Conservation (phyloP, 2,888 invertebrate species). For the Harpalus rubripes region DNA sequence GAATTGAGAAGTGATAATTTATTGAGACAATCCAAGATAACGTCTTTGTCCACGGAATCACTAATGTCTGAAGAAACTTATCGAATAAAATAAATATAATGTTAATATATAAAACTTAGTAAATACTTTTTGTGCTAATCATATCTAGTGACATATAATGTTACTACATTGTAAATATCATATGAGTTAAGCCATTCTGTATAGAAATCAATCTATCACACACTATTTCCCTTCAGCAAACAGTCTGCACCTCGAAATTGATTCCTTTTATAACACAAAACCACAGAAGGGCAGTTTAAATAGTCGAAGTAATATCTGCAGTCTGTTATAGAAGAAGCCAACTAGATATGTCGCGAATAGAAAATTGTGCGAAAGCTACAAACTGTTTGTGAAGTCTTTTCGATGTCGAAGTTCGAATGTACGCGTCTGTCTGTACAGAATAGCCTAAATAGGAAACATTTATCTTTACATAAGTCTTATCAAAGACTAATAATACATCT, state of each 20-base stretch:
- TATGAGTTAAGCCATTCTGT: slow-evolving; percentile 62
- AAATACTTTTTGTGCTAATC: slow-evolving; percentile 66
- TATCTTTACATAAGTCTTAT: slow-evolving; percentile 65
- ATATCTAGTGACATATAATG: slow-evolving; percentile 67
- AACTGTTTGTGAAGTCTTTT: not conserved
- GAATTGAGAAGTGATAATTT: not conserved
- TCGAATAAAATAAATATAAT: slow-evolving; percentile 65
- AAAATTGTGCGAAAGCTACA: slow-evolving; percentile 50
- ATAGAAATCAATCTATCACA: slow-evolving; percentile 36
- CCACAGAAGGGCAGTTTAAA: slow-evolving; percentile 39
- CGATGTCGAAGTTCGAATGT: slow-evolving; percentile 49
- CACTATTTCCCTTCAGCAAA: not conserved
- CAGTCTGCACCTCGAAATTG: not conserved
- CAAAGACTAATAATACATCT: slow-evolving; percentile 64
- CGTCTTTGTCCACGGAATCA: slow-evolving; percentile 63
- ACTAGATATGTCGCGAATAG: slow-evolving; percentile 41
- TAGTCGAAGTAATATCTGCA: slow-evolving; percentile 23
- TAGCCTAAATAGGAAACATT: slow-evolving; percentile 63
- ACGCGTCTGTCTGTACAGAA: slow-evolving; percentile 58
- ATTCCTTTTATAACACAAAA: slow-evolving; percentile 5
- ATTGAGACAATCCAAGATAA: slow-evolving; percentile 24
- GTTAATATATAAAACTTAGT: slow-evolving; percentile 65
- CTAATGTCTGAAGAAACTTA: slow-evolving; percentile 61
- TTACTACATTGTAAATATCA: slow-evolving; percentile 59
- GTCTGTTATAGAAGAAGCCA: slow-evolving; percentile 21